Evolutionary conservation across 2,797 vertebrate genomes (phyloP).

Genomic region (Gallinago nigripennis): DNA sequence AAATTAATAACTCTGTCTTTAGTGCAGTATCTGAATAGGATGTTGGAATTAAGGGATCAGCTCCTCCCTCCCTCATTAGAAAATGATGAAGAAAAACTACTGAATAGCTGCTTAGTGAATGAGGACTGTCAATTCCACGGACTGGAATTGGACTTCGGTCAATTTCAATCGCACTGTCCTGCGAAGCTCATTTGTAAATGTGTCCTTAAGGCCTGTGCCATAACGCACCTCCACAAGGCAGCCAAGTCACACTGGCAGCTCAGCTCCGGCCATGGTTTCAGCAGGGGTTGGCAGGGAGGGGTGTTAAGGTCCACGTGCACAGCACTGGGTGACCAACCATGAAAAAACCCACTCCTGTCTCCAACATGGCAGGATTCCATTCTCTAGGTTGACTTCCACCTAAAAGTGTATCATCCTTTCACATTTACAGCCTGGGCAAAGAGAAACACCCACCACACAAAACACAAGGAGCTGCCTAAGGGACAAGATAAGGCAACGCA

Average conservation of each 20-base stretch:
- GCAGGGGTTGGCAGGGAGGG: background rate
- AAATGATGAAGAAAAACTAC: background rate
- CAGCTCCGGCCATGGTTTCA: background rate
- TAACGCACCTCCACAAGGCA: background rate
- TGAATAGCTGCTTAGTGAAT: background rate
- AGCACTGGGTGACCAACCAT: background rate
- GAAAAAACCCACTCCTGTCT: fast-evolving
- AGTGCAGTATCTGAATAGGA: background rate
- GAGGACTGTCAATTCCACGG: background rate
- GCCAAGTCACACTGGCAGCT: background rate
- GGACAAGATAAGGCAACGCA: background rate
- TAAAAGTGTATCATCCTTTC: background rate
- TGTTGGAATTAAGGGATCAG: slow-evolving; percentile 49
- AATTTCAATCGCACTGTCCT: background rate
- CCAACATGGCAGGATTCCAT: background rate
- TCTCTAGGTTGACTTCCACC: background rate
- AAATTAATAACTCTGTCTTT: slow-evolving; percentile 61
- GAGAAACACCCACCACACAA: background rate
- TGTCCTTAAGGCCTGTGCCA: background rate
- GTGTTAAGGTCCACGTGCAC: fast-evolving
- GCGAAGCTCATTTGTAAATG: background rate
- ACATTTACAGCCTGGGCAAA: background rate
- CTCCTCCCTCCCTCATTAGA: background rate
- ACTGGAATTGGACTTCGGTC: background rate
- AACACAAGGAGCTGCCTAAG: background rate